Evolutionary conservation across 2,113 vertebrate species (phyloP), one percentile per base, ranked within the genome.

Genomic region (Heterocephalus glaber): DNA sequence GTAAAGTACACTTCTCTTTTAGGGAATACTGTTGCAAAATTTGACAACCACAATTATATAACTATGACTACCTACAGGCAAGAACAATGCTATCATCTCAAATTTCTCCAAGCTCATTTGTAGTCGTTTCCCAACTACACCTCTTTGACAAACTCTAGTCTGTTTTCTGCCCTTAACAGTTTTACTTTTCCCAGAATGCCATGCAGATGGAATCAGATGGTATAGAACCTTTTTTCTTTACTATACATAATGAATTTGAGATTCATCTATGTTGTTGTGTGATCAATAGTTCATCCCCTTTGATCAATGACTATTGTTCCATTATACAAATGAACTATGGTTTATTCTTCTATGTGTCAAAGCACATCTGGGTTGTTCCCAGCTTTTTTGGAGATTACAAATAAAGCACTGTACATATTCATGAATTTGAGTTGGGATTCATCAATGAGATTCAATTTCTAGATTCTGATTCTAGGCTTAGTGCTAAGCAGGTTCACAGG

Each of bases 31-130:
- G 90, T 52, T 54, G 7, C 14, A 90, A 88, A 47, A 90, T 70
- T 95, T 94, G 91, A 76, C 76, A 92, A 94, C 77, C 4, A 4
- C 24, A 90, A 58, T 80, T 81, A 82, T 20, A 35, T 76, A 88
- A 88, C 11, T 30, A 19, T 10, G 28, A 54, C 35, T 60, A 65
- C 1, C 35, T 65, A 70, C 0, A 65, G 65, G 44, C 58, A 88
- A 84, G 65, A 90, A 79, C 3, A 56, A 38, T 56, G 81, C 52
- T 30, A 30, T 63, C 19, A 38, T 26, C 28, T 35, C 30, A 35
- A 77, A 88, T 63, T 66, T 16, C 52, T 84, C 38, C 26, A 28
- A 6, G 0, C 6, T 0, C 9, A 56, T 58, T 33, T 56, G 3
- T 41, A 58, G 63, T 76, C 16, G 44, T 7, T 35, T 8, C 12